Base-by-base conservation (phyloP, 1,140 invertebrate species). In the Brachionus plicatilis region DNA sequence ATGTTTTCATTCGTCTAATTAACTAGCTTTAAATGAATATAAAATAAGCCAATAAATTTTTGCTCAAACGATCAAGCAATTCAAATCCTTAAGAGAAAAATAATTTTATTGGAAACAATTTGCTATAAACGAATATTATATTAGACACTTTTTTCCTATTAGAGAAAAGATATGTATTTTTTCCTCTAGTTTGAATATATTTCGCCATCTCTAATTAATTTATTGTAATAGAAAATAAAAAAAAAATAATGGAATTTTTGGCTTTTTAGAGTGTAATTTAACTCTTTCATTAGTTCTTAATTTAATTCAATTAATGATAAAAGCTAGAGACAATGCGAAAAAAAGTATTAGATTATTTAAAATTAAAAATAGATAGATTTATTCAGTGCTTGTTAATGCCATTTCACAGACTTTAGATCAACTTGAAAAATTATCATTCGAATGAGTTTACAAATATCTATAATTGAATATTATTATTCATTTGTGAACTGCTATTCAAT, bases 41-140 rank as follows among this genome's bases (percentile, higher is more conserved):
- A 37, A 66, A 70, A 70, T 41, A 37, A 70, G 37, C 66, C 66
- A 70, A 70, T 70, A 70, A 37, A 70, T 41, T 43, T 75, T 75
- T 50, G 50, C 12, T 76, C 50, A 27, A 76, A 27, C 50, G 72
- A 76, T 76, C 72, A 76, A 76, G 43, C 12, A 76, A 50, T 27
- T 50, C 20, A 29, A 47, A 50, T 27, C 24, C 24, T 50, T 76
- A 76, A 76, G 43, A 37, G 47, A 37, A 12, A 76, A 76, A 76
- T 53, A 76, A 76, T 76, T 76, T 76, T 50, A 76, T 76, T 76
- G 41, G 41, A 24, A 76, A 76, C 50, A 76, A 72, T 72, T 72
- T 72, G 68, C 12, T n/a, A 45, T 72, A 72, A 72, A 72, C 41
- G 17, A 72, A 72, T 24, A 76, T 76, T 76, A 76, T 14, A 76